Evolutionary conservation across 2,888 invertebrate genomes (phyloP), one percentile per base, ranked within the genome.

Genomic region (Nipponacmea schrenckii): DNA sequence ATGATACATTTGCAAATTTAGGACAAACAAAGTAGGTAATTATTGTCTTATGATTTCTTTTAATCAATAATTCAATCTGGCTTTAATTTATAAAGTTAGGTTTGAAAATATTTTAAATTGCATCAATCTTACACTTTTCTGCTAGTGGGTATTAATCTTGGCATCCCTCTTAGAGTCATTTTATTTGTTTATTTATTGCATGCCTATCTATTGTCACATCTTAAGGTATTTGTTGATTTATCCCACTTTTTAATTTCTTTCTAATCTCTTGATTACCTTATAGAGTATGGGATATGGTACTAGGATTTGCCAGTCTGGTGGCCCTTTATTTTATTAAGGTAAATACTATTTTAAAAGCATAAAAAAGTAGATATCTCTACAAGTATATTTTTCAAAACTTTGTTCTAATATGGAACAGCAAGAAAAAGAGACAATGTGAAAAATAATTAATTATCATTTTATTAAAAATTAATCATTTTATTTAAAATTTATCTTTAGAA

Each of bases 271-370:
- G 3, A 64, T n/a, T 56, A 73, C 69, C 71, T 46, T 63, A 24
- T 84, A 85, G 85, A 48, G 75, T 84, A 0, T 84, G 82, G 81
- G 85, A 85, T 71, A 72, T 84, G 64, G 78, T 79, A 3, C 77
- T 85, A 80, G 85, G 85, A 10, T 27, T 84, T 1, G 69, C 75
- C 12, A 78, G 80, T 56, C 71, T 85, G 14, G 75, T 83, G 10
- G 56, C 83, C 10, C 75, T 84, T 7, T 77, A 80, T 71, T 48
- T 82, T 4, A 67, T 85, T 26, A 84, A 82, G 80, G 84, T 83
- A 68, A 77, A 77, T 75, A 27, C 31, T 4, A 31, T 31, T 2
- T n/a, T n/a, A n/a, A n/a, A n/a, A n/a, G n/a, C n/a, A n/a, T n/a
- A n/a, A n/a, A n/a, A n/a, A n/a, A n/a, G n/a, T n/a, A n/a, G n/a